Base-by-base conservation (phyloP, 2,113 vertebrate species). In the Lota lota region DNA sequence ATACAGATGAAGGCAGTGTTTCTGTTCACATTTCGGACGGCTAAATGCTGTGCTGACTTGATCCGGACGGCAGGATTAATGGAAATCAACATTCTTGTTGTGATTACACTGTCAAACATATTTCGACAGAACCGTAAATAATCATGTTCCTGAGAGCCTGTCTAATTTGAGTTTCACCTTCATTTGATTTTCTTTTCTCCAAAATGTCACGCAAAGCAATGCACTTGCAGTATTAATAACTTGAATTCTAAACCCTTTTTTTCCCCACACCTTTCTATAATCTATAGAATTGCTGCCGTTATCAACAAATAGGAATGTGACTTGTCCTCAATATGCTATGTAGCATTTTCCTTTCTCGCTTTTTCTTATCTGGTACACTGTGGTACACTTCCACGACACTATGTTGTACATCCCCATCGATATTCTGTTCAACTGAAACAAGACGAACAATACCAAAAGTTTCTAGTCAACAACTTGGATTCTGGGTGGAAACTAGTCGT, bases 1-100 rank as follows among this genome's bases (percentile, higher is more conserved):
- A 76, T 58, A 40, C 19, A 63, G 40, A 64, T 86, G 66, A 73
- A 70, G 73, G 81, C 20, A 14, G 20, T 77, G 61, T 77, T 73
- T 71, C 59, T 58, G 28, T 76, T 68, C 77, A 68, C 24, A 75
- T 71, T 82, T 17, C 14, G 53, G 53, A 56, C 18, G 5, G 53
- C 53, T 7, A 56, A 56, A n/a, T n/a, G 2, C 2, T 17, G 17
- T 56, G 16, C 10, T 56, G 18, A 18, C 16, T n/a, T 56, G 53
- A 18, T 56, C 4, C 4, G n/a, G 16, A 53, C 12, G 5, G 51
- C 12, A 16, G 1, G 51, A 56, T 18, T 56, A 56, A 14, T 47
- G 40, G 40, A 47, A 47, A 47, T 47, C 40, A 47, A 47, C 40
- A 8, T 14, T 14, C 40, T 47, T 47, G 11, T 47, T 47, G 40